phyloP scores from a whole-genome alignment of 1,140 invertebrate species.

The Microplitis mediator region DNA sequence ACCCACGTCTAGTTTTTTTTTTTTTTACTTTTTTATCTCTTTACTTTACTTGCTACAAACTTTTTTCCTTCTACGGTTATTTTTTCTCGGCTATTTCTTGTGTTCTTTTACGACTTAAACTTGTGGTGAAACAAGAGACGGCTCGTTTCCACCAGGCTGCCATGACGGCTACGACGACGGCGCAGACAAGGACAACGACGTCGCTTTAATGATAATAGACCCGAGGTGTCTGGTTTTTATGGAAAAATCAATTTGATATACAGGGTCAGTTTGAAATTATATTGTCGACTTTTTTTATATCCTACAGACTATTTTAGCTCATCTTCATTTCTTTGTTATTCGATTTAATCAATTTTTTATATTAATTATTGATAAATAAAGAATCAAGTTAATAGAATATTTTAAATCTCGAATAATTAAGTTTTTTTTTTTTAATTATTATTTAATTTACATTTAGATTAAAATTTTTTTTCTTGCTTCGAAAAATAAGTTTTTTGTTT shows the following conservation, averaged over 20 bases:
- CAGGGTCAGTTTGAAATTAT: neutral
- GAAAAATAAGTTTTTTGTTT: too few species aligned
- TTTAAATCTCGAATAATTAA: too few species aligned
- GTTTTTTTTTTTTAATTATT: too few species aligned
- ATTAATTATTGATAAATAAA: too few species aligned
- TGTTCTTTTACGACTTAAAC: neutral
- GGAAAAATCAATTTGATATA: neutral
- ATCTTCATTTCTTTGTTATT: neutral
- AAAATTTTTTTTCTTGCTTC: too few species aligned
- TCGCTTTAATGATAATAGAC: constrained; percentile 13
- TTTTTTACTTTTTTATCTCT: neutral
- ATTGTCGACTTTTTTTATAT: neutral
- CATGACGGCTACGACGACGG: too few species aligned
- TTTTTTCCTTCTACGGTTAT: neutral
- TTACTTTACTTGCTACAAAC: neutral
- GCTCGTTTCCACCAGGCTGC: neutral
- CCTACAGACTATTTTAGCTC: constrained; percentile 1
- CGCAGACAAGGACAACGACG: neutral
- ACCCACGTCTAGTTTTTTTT: neutral
- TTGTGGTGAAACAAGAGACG: neutral
- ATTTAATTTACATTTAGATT: too few species aligned
- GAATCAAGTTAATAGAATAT: too few species aligned
- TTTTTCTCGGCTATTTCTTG: neutral
- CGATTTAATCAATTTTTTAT: constrained; percentile 3
- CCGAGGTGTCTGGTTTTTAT: constrained; percentile 13